Conservation (phyloP, 2,113 vertebrate genomes). For the Lepidiolamprologus cunningtoni region DNA sequence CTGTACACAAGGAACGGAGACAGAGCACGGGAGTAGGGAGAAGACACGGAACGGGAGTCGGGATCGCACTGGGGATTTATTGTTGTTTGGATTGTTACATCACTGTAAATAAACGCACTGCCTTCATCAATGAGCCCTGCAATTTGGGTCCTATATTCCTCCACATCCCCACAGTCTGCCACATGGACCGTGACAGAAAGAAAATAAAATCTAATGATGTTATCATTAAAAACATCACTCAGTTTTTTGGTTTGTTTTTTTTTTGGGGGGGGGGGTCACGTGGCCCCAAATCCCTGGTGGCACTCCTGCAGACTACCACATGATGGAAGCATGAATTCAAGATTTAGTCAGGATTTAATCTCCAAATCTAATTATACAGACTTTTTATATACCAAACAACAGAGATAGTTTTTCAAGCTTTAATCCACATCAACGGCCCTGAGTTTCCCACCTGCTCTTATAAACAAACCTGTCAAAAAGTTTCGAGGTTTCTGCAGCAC, state of each 20-base stretch:
- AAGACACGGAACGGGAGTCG: neutral
- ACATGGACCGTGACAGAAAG: neutral
- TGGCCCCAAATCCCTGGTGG: neutral
- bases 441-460: neutral
- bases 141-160: neutral
- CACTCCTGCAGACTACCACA: neutral
- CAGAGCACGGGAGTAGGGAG: neutral
- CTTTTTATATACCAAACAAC: neutral
- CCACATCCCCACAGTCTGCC: neutral
- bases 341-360: neutral
- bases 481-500: neutral
- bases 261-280: rapidly evolving
- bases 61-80: neutral
- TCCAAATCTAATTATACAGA: neutral
- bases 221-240: neutral
- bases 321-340: neutral
- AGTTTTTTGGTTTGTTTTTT: too few species aligned
- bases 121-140: neutral
- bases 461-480: neutral
- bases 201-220: neutral
- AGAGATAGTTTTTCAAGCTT: neutral
- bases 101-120: neutral
- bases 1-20: neutral
- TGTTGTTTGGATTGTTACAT: neutral
- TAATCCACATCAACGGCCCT: neutral